Conservation (phyloP, 2,888 invertebrate species). For the Abrostola triplasia region DNA sequence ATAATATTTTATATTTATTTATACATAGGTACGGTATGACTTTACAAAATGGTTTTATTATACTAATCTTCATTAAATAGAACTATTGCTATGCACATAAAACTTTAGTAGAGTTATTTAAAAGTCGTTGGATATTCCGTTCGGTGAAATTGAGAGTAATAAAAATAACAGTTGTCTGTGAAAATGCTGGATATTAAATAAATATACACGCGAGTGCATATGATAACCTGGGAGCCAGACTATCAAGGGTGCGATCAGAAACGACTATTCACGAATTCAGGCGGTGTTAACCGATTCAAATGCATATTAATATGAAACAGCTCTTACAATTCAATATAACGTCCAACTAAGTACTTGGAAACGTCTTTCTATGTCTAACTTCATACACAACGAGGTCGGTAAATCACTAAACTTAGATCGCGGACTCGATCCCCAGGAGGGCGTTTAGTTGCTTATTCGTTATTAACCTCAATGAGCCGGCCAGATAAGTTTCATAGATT, state of each 20-base stretch:
- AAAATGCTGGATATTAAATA: constrained; percentile 6
- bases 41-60: too few relatives aligned
- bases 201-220: not conserved
- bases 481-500: constrained; percentile 60
- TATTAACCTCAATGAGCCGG: constrained; percentile 55
- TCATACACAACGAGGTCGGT: constrained; percentile 33
- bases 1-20: too few relatives aligned
- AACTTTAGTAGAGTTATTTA: constrained; percentile 16
- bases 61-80: constrained; percentile 15
- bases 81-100: constrained; percentile 24
- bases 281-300: constrained; percentile 5
- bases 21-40: too few relatives aligned
- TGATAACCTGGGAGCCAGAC: constrained; percentile 19
- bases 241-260: constrained; percentile 24
- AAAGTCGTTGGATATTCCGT: constrained; percentile 17
- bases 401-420: constrained; percentile 55
- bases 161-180: constrained; percentile 16
- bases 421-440: constrained; percentile 44
- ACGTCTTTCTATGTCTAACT: constrained; percentile 29
- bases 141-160: constrained; percentile 17
- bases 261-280: constrained; percentile 28
- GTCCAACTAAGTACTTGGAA: constrained; percentile 18
- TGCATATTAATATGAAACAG: constrained; percentile 27
- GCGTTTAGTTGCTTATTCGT: constrained; percentile 60
- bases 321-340: constrained; percentile 23